Percentiles rank a stretch among this genome's conserved stretches.
phyloP scores from a whole-genome alignment of 2,888 invertebrate species.

The Nomada flava region DNA sequence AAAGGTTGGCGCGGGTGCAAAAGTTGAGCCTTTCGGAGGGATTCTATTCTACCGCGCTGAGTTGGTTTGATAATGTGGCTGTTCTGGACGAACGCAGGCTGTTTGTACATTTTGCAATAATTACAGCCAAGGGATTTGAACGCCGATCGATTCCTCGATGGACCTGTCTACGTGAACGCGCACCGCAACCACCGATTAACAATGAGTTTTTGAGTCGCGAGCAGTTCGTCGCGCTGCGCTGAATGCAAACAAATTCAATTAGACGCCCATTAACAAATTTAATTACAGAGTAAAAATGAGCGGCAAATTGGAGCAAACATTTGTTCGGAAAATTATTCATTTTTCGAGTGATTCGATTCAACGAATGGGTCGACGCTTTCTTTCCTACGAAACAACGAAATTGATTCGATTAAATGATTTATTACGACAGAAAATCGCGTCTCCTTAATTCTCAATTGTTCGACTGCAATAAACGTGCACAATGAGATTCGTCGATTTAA shows the following conservation, averaged over 20 bases:
- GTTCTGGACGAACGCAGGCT: background rate
- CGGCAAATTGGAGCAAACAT: slow-evolving; percentile 6
- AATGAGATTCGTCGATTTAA: background rate
- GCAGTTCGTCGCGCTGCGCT: background rate
- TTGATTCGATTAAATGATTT: background rate
- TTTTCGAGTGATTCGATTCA: slow-evolving; percentile 1
- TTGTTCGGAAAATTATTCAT: background rate
- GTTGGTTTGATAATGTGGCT: slow-evolving; percentile 17
- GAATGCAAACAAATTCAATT: slow-evolving; percentile 34
- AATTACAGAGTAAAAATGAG: slow-evolving; percentile 16
- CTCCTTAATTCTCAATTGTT: background rate
- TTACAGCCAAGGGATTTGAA: slow-evolving; percentile 27
- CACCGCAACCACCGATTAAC: slow-evolving; percentile 43
- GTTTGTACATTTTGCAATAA: slow-evolving; percentile 31
- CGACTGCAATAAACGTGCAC: too few species aligned
- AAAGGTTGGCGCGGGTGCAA: background rate
- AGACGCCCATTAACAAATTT: slow-evolving; percentile 26
- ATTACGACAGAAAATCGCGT: background rate
- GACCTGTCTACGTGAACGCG: slow-evolving; percentile 12
- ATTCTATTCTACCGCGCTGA: background rate
- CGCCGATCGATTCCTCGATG: slow-evolving; percentile 30
- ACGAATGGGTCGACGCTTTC: background rate
- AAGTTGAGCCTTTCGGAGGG: background rate
- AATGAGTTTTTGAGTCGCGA: slow-evolving; percentile 29
- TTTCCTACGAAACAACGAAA: background rate